These are phyloP conservation scores for Alosa alosa DNA, from an alignment of 2,113 vertebrate genomes.

Conservation along the genomic window DNA sequence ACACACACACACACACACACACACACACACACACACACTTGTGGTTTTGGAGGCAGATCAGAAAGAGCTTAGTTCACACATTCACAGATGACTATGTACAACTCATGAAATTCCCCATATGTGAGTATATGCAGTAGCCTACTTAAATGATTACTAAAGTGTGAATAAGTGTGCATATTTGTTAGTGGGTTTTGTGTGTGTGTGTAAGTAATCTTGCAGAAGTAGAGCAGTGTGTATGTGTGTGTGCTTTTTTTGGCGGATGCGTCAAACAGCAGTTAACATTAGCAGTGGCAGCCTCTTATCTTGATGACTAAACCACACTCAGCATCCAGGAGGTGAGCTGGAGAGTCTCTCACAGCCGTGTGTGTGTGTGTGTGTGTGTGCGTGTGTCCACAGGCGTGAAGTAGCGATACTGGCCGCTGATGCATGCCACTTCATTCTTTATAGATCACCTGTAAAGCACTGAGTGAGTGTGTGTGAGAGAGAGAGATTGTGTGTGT, in stretches of 20 bases:
- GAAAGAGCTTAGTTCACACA: too few relatives aligned
- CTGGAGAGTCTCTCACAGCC: not conserved
- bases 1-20: too few relatives aligned
- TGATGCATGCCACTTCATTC: too few relatives aligned
- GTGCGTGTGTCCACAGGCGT: not conserved
- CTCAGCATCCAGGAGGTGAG: not conserved
- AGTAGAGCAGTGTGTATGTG: not conserved
- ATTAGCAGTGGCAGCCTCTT: not conserved
- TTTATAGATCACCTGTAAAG: too few relatives aligned
- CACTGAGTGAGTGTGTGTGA: not conserved
- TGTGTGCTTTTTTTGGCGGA: not conserved
- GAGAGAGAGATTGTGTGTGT: too few relatives aligned
- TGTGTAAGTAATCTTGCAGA: not conserved
- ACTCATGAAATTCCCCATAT: too few relatives aligned
- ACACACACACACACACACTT: too few relatives aligned
- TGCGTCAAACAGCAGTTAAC: constrained; percentile 4
- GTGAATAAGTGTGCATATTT: too few relatives aligned
- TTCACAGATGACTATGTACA: too few relatives aligned
- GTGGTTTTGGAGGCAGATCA: too few relatives aligned
- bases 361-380: not conserved
- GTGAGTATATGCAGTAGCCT: too few relatives aligned
- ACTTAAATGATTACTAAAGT: too few relatives aligned
- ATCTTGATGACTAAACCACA: not conserved
- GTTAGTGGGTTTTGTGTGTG: not conserved
- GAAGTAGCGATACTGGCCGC: not conserved